Base-by-base conservation (phyloP, 2,113 vertebrate genomes). In the Raja brachyura region DNA sequence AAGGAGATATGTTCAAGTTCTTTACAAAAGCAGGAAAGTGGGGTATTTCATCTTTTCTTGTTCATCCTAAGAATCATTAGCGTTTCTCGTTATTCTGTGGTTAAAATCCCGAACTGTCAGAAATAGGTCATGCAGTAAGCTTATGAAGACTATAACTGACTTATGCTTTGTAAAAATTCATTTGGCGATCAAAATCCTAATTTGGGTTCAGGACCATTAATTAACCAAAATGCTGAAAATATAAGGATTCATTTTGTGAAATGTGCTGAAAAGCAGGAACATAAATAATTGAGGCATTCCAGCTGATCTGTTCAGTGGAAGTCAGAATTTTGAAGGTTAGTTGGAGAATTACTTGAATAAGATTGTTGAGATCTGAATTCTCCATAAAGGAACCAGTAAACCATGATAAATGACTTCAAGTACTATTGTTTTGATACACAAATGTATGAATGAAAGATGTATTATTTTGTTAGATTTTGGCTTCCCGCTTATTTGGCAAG, bases 341-440 rank as follows among this genome's bases (percentile, higher is more conserved):
- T 68, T 93, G 78, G 93, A 78, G 95, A 95, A 94, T 95, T 93
- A 93, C 90, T 95, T 94, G 54, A 93, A 93, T 94, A 93, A 79
- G 94, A 93, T 93, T 94, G 93, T 93, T 94, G 94, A 93, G 33
- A 92, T 94, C 94, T 94, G 56, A 93, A 94, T 95, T 95, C 93
- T 94, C 94, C 93, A 94, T 93, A 95, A 96, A 96, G 95, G 93
- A 93, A 94, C 94, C 95, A 95, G 70, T 93, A 94, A 95, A 31
- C 94, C 94, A 93, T 95, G 95, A 93, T 93, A 95, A 96, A 96
- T 94, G 75, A 83, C 94, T 95, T 94, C 93, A 93, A 79, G 93
- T 94, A 94, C 94, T 94, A 20, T 95, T 95, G 93, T 95, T 95
- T 95, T 93, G 70, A 48, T 93, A 94, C 93, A 93, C 93, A 93